phyloP scores from a whole-genome alignment of 1,140 invertebrate genomes.

The Bombus superbus region DNA sequence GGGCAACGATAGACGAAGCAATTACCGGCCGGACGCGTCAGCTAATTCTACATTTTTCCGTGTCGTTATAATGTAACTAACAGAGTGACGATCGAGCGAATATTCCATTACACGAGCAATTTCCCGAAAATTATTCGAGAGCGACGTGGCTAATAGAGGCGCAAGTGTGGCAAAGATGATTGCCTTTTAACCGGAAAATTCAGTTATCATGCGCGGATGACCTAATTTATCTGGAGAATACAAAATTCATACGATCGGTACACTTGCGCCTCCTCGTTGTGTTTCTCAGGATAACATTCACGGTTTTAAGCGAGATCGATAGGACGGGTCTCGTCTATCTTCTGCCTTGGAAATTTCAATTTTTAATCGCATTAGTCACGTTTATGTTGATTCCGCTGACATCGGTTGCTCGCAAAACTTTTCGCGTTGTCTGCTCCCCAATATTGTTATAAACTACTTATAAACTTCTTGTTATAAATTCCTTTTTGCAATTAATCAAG shows the following conservation, averaged over 20 bases:
- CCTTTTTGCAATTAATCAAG: too few species aligned
- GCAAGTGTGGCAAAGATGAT: slow-evolving; percentile 55
- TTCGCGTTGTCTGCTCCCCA: too few species aligned
- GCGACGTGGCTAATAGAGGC: slow-evolving; percentile 29
- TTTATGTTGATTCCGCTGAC: too few species aligned
- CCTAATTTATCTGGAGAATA: slow-evolving; percentile 49
- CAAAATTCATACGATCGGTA: slow-evolving; percentile 22
- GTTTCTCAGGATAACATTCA: too few species aligned
- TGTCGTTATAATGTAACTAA: slow-evolving; percentile 35
- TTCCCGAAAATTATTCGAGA: slow-evolving; percentile 56
- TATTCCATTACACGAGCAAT: slow-evolving; percentile 62
- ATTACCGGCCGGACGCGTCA: slow-evolving; percentile 35
- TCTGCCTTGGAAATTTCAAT: too few species aligned
- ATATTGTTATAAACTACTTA: too few species aligned
- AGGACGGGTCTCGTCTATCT: too few species aligned
- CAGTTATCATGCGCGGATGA: slow-evolving; percentile 54
- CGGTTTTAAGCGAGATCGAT: too few species aligned
- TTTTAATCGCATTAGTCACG: too few species aligned
- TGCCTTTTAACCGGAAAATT: slow-evolving; percentile 61
- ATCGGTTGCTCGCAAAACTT: too few species aligned
- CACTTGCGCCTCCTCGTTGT: too few species aligned
- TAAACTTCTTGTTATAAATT: too few species aligned
- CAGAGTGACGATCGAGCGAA: slow-evolving; percentile 54
- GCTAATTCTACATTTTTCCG: slow-evolving; percentile 48
- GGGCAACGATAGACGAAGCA: slow-evolving; percentile 34